Base-by-base conservation (phyloP, 1,140 invertebrate species). In the Amyelois transitella region DNA sequence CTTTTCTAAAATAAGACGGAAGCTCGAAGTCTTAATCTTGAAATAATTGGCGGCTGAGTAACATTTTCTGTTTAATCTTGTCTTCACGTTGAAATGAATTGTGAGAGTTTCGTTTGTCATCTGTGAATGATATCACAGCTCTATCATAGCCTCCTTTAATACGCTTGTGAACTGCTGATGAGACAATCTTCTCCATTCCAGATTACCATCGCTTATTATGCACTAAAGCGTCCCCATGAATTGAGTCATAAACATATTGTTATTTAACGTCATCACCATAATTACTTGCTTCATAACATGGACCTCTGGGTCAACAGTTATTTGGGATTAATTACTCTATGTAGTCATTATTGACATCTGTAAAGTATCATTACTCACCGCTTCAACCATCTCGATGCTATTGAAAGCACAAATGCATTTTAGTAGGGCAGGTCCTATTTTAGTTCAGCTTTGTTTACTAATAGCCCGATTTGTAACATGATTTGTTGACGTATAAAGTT, bases 31-130 rank as follows among this genome's bases (percentile, higher is more conserved):
- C 53, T 52, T 79, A 81, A 81, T 78, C 67, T 63, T 52, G 56
- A 68, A 72, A 77, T 79, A 79, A 77, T 79, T 66, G 57, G 38
- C 50, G 52, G 56, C 64, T 64, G 63, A 66, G 62, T 62, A 54
- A 63, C 18, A 48, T 21, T 48, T 19, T 20, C 1, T 48, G 12
- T 20, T 65, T 55, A 51, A 38, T 38, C 32, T 38, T 38, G 32
- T 38, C 32, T 14, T 38, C 53, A 58, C 62, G 66, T 65, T 62
- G 67, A 69, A 73, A 80, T 74, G 68, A 68, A 67, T 68, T 69
- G 71, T 77, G 69, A 62, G 70, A 80, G 68, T 14, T 38, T 38
- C n/a, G 32, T 38, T 38, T 38, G 32, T 38, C 32, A 38, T 38
- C 32, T 38, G 4, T 32, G n/a, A 38, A 38, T 38, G 66, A 25